A percentile compares a stretch with the other conserved stretches of the same genome.
Evolutionary conservation across 2,888 invertebrate species (phyloP).

Genomic region (Chrysodeixis includens): DNA sequence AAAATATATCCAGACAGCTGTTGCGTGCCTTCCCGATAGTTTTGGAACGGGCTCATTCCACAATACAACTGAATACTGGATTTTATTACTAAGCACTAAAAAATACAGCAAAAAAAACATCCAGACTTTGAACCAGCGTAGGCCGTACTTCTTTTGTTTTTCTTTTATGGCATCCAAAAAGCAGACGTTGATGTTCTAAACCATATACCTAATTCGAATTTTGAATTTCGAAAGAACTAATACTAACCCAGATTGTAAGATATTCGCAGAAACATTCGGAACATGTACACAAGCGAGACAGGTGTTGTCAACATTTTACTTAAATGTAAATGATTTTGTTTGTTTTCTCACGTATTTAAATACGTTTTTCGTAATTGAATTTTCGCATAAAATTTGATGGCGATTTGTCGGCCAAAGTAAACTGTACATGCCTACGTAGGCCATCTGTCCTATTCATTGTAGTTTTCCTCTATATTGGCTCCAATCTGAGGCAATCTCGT

Average conservation of each 20-base stretch:
- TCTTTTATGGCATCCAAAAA: conserved; percentile 31
- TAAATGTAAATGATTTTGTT: conserved; percentile 23
- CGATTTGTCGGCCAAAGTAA: neutral
- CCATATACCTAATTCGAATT: conserved; percentile 20
- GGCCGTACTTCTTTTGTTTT: conserved; percentile 1
- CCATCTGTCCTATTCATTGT: conserved; percentile 22
- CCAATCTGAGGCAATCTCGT: conserved; percentile 53
- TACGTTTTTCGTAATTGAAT: neutral
- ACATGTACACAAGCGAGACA: conserved; percentile 27
- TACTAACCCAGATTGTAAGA: conserved; percentile 27
- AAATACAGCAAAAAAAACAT: conserved; percentile 22
- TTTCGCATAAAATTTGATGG: neutral
- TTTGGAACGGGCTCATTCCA: conserved; percentile 51
- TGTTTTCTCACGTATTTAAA: neutral
- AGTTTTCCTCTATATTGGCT: conserved; percentile 30
- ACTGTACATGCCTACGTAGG: neutral
- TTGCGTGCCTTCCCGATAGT: conserved; percentile 60
- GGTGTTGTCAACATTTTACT: conserved; percentile 41
- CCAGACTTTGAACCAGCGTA: conserved; percentile 17
- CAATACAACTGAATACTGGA: conserved; percentile 32
- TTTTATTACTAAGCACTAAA: conserved; percentile 29
- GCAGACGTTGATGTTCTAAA: conserved; percentile 40
- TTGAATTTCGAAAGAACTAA: conserved; percentile 19
- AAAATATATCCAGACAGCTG: conserved; percentile 80
- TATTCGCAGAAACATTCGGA: conserved; percentile 22